A percentile compares a stretch with the other conserved stretches of the same genome.
Conservation (phyloP, 1,140 invertebrate genomes). For the Bombus balteatus region DNA sequence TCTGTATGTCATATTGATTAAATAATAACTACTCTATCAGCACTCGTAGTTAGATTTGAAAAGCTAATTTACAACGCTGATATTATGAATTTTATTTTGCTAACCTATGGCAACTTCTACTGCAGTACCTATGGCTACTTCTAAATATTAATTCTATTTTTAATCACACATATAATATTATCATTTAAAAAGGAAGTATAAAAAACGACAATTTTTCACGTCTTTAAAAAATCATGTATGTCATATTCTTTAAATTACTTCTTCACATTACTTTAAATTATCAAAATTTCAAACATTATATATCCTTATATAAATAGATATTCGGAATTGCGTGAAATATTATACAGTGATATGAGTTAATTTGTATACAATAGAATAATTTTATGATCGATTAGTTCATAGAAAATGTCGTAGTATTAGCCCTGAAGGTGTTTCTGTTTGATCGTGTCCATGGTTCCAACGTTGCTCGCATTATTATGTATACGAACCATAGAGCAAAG, state of each 20-base stretch:
- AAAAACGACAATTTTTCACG: neutral
- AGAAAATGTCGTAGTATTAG: constrained; percentile 14
- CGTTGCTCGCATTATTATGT: constrained; percentile 71
- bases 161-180: neutral
- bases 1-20: constrained; percentile 36
- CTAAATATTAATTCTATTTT: too few relatives aligned
- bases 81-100: neutral
- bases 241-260: neutral
- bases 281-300: constrained; percentile 9
- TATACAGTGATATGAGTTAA: neutral
- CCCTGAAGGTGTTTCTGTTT: constrained; percentile 13
- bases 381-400: constrained; percentile 5
- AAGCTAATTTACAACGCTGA: constrained; percentile 9
- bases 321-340: neutral
- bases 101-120: neutral
- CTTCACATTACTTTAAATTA: neutral
- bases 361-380: neutral
- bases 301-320: constrained; percentile 1
- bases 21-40: constrained; percentile 21
- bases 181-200: neutral
- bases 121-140: neutral
- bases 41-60: constrained; percentile 11
- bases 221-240: neutral
- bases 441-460: constrained; percentile 71
- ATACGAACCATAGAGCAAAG: constrained; percentile 70